Conservation (phyloP, 2,797 vertebrate species). For the Rhadinocentrus ornatus region DNA sequence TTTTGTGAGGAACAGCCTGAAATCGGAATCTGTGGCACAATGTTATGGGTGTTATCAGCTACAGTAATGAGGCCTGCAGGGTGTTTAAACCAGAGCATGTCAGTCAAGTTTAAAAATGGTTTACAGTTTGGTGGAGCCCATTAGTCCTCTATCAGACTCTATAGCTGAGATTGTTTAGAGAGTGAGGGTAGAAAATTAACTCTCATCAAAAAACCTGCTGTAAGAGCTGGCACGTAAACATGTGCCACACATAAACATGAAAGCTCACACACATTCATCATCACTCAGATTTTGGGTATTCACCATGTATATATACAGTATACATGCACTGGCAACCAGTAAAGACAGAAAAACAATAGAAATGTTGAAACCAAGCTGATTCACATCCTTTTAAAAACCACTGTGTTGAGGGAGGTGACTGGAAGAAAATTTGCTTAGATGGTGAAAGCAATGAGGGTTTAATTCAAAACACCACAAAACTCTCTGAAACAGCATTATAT, state of each 20-base stretch:
- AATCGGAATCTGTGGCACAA: conserved; percentile 15
- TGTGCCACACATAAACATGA: conserved; percentile 48
- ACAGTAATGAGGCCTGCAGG: conserved; percentile 42
- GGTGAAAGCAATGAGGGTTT: conserved; percentile 31
- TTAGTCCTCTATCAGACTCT: conserved; percentile 36
- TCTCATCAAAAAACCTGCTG: conserved; percentile 44
- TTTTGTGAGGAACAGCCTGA: conserved; percentile 9
- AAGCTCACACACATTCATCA: conserved; percentile 29
- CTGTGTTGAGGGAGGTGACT: conserved; percentile 21
- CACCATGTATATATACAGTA: conserved; percentile 41
- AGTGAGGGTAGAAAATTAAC: conserved; percentile 34
- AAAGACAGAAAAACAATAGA: conserved; percentile 58
- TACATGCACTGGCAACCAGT: conserved; percentile 36
- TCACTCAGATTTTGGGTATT: conserved; percentile 20
- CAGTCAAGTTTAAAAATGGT: conserved; percentile 46
- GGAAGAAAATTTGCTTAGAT: conserved; percentile 38
- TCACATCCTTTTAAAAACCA: conserved; percentile 50
- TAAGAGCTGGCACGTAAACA: conserved; percentile 31
- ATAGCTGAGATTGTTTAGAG: conserved; percentile 67
- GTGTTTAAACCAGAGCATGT: conserved; percentile 48
- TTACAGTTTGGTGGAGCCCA: conserved; percentile 42
- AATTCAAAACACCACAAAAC: conserved; percentile 49
- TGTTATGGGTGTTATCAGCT: conserved; percentile 39
- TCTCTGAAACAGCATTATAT: conserved; percentile 30
- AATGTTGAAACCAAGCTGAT: conserved; percentile 42